Percentiles rank a stretch among this genome's conserved stretches.
phyloP scores from a whole-genome alignment of 2,888 invertebrate species.

The Diogma glabrata region DNA sequence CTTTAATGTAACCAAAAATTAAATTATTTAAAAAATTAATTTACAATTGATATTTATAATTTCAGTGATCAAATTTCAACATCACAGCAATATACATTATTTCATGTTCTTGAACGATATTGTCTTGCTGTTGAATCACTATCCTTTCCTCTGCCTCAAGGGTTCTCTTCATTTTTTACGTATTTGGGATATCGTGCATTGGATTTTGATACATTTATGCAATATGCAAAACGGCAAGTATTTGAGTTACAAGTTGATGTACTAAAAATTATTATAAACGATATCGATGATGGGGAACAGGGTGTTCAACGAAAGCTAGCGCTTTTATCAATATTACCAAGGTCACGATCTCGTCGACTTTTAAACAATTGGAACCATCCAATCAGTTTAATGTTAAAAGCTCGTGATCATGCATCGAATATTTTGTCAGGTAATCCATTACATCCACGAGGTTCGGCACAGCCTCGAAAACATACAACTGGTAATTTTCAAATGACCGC shows the following conservation, averaged over 20 bases:
- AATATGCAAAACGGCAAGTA: conserved; percentile 72
- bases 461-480: conserved; percentile 5
- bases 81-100: conserved; percentile 57
- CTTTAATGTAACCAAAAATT: conserved; percentile 51
- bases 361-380: conserved; percentile 69
- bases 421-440: conserved; percentile 60
- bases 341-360: conserved; percentile 64
- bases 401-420: conserved; percentile 69
- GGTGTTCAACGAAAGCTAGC: conserved; percentile 60
- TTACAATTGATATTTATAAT: conserved; percentile 19
- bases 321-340: conserved; percentile 59
- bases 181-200: conserved; percentile 72
- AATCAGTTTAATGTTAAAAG: conserved; percentile 62
- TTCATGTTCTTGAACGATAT: conserved; percentile 70
- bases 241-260: conserved; percentile 81
- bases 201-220: conserved; percentile 65
- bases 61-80: conserved; percentile 62
- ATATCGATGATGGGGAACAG: conserved; percentile 39
- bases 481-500: conserved; percentile 21
- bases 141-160: conserved; percentile 74
- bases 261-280: conserved; percentile 68
- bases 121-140: conserved; percentile 65
- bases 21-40: conserved; percentile 12
- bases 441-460: conserved; percentile 19
- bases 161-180: conserved; percentile 81